These are phyloP conservation scores for Motacilla tschutschensis DNA, from an alignment of 2,113 vertebrate genomes.

Conservation along the genomic window DNA sequence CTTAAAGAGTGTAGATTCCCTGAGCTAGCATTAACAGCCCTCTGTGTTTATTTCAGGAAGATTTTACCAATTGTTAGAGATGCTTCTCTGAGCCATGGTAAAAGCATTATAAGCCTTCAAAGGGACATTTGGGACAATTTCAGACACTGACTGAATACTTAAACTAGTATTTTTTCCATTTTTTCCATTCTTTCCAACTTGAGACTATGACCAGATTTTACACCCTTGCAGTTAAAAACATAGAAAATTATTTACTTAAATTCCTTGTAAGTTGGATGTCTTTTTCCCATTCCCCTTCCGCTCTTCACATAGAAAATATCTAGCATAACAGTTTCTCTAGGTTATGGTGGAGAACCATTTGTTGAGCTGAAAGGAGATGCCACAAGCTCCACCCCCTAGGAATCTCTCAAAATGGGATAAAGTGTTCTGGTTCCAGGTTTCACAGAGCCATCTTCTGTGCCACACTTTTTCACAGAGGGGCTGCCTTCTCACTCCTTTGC, in stretches of 20 bases:
- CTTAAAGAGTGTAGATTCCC: not conserved
- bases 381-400: not conserved
- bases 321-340: not conserved
- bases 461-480: not conserved
- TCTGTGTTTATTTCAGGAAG: not conserved
- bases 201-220: not conserved
- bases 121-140: not conserved
- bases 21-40: not conserved
- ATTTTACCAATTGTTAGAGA: not conserved
- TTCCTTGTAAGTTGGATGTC: not conserved
- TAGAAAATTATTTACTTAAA: not conserved
- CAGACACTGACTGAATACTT: not conserved
- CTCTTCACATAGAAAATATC: not conserved
- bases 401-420: not conserved
- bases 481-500: not conserved
- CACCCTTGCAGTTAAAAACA: not conserved
- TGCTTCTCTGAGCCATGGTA: not conserved
- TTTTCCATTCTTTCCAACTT: not conserved
- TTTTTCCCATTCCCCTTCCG: not conserved
- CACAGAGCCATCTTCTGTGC: not conserved
- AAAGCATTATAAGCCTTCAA: not conserved
- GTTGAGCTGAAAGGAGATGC: not conserved
- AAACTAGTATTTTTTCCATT: not conserved
- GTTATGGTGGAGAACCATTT: not conserved
- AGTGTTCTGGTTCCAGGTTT: not conserved